Base-by-base conservation (phyloP, 2,888 invertebrate species). In the Endomychus coccineus region DNA sequence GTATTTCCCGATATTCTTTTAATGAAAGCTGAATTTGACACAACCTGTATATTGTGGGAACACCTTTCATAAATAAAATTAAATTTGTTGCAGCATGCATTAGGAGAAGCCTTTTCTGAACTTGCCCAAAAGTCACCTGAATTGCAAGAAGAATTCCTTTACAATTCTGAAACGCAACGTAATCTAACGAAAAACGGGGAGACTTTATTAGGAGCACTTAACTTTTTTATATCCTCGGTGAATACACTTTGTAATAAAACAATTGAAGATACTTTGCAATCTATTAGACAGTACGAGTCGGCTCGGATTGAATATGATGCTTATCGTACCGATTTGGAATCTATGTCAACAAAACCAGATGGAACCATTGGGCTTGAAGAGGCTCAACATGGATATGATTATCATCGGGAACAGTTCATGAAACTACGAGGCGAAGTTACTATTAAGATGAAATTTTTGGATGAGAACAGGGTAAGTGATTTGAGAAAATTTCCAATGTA, bases 241-340 rank as follows among this genome's bases (percentile, higher is more conserved):
- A 86, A 89, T 68, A 98, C 97, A 11, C 74, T 98, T 55, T 90
- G 94, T 68, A 86, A 94, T 70, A 95, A 95, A 71, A 97, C 96
- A 25, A 97, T 98, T 65, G 95, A 96, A 64, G 97, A 98, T 66
- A 96, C 86, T 2, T 67, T 87, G 48, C 70, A 80, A 42, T 87
- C 86, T 36, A 77, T 87, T 43, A 75, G 78, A 55, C 77, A 80
- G 55, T 86, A 83, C 62, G 86, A 87, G 69, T 73, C 75, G 41
- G 77, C 85, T 21, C 74, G 83, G 65, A 81, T 97, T 65, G 96
- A 97, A 66, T 97, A 90, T 66, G 97, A 98, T 73, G 97, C 97
- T 29, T 95, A 96, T 68, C 83, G 96, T 60, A 84, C 86, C 61
- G 97, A 97, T 70, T 70, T 95, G 56, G 94, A 95, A 64, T 75